phyloP scores from a whole-genome alignment of 2,797 vertebrate species.

The Atherinosoma microstoma region DNA sequence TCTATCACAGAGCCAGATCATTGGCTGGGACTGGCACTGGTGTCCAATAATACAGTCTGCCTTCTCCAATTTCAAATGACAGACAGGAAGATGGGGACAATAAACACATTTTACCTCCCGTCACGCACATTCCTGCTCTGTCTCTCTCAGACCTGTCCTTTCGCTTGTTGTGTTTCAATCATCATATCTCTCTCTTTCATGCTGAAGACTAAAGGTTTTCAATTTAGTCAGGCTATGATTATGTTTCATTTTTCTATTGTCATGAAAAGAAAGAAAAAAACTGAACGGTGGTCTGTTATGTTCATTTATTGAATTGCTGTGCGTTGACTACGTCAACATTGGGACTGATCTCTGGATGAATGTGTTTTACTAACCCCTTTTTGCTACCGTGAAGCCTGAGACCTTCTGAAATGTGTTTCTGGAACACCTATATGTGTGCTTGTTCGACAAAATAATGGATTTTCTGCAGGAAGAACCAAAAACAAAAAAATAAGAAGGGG shows the following conservation, averaged over 20 bases:
- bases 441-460: constrained; percentile 57
- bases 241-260: constrained; percentile 59
- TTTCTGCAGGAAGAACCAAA: constrained; percentile 44
- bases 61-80: constrained; percentile 75
- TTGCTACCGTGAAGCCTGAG: constrained; percentile 34
- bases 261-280: constrained; percentile 26
- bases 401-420: constrained; percentile 41
- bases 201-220: constrained; percentile 50
- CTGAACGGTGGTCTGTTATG: constrained; percentile 49
- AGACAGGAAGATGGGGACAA: constrained; percentile 65
- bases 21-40: constrained; percentile 62
- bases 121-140: not conserved
- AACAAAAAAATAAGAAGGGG: not conserved
- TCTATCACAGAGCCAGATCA: constrained; percentile 69
- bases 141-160: constrained; percentile 26
- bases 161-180: constrained; percentile 58
- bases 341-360: constrained; percentile 58
- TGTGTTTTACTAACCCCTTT: constrained; percentile 49
- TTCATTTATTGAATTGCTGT: constrained; percentile 51
- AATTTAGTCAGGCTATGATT: constrained; percentile 61
- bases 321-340: constrained; percentile 36
- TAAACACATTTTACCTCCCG: constrained; percentile 58
- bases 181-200: constrained; percentile 52
- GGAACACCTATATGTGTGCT: constrained; percentile 37
- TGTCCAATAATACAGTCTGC: constrained; percentile 73